phyloP scores from a whole-genome alignment of 2,113 vertebrate species.

The Setophaga kirtlandii region DNA sequence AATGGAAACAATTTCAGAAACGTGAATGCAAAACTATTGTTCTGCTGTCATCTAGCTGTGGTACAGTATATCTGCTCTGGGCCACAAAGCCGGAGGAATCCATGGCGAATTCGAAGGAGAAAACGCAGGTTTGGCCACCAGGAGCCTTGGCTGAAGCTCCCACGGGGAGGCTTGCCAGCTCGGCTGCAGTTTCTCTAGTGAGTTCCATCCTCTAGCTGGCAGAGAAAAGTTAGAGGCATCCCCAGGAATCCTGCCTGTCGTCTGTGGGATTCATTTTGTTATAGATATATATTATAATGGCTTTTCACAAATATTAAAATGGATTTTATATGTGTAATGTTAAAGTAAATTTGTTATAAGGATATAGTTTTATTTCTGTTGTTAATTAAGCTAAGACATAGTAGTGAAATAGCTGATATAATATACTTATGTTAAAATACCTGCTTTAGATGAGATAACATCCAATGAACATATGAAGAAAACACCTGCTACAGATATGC shows the following conservation, averaged over 20 bases:
- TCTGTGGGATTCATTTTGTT: neutral
- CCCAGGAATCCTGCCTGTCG: fast-evolving
- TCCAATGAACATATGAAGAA: neutral
- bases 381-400: neutral
- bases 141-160: neutral
- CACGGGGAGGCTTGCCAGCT: neutral
- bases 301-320: neutral
- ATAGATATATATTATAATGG: neutral
- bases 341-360: neutral
- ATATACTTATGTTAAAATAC: neutral
- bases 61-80: neutral
- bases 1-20: neutral
- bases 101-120: neutral
- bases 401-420: neutral
- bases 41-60: slow-evolving; percentile 74
- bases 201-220: neutral
- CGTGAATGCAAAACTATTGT: slow-evolving; percentile 38
- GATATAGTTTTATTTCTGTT: neutral
- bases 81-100: neutral
- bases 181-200: neutral
- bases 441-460: neutral
- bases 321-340: neutral
- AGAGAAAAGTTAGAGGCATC: neutral
- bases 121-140: neutral
- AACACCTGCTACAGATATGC: neutral